Conservation (phyloP, 2,888 invertebrate species). For the Brassicogethes aeneus region DNA sequence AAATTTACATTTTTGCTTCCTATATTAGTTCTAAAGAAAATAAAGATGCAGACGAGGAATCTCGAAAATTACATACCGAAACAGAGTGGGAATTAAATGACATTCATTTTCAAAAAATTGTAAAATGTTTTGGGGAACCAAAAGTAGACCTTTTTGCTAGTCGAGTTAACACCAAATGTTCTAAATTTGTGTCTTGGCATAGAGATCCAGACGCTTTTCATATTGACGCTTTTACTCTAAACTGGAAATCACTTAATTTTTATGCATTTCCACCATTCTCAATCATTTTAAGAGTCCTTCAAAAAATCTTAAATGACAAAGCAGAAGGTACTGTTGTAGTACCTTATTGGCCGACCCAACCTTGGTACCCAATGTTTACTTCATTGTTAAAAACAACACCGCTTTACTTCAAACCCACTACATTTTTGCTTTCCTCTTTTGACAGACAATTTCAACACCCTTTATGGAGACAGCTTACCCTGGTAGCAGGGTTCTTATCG, state of each 20-base stretch:
- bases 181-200: conserved; percentile 13
- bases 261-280: conserved; percentile 18
- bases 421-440: conserved; percentile 3
- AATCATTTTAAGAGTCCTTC: conserved; percentile 7
- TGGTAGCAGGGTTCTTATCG: conserved; percentile 3
- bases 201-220: conserved; percentile 11
- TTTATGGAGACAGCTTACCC: conserved; percentile 3
- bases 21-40: conserved; percentile 16
- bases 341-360: conserved; percentile 9
- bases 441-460: conserved; percentile 3
- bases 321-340: conserved; percentile 12
- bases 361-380: not conserved
- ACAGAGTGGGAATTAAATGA: conserved; percentile 9
- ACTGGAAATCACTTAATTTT: conserved; percentile 11
- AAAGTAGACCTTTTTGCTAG: conserved; percentile 14
- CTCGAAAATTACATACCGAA: conserved; percentile 2
- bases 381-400: not conserved
- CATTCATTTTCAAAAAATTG: conserved; percentile 5
- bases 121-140: conserved; percentile 5
- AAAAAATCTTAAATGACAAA: conserved; percentile 11
- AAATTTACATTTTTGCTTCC: conserved; percentile 13
- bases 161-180: conserved; percentile 15
- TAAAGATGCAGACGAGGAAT: conserved; percentile 12
- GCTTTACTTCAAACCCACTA: not conserved
- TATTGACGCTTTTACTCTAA: conserved; percentile 17